These are phyloP conservation scores for Dryomyza anilis DNA, from an alignment of 2,888 invertebrate genomes.

Conservation along the genomic window DNA sequence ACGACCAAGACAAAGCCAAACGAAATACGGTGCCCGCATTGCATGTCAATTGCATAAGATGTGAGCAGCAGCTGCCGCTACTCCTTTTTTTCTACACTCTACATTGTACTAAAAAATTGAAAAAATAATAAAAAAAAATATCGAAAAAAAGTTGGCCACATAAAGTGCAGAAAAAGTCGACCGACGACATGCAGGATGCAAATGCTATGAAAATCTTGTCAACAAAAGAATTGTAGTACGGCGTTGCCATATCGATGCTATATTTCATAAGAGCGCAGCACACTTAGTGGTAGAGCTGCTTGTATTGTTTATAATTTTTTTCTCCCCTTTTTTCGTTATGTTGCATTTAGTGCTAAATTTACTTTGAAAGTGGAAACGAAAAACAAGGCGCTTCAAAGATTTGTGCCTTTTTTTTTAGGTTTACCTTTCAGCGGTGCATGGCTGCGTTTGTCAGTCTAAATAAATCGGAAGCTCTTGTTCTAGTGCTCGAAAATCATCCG, in stretches of 20 bases:
- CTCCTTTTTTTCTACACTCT: too few species aligned
- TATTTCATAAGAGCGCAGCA: slow-evolving; percentile 7
- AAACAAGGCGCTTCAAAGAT: too few species aligned
- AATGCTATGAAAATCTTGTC: neutral
- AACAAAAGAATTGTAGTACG: neutral
- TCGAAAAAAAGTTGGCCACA: neutral
- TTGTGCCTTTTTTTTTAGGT: neutral
- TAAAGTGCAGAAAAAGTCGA: neutral
- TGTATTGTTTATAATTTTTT: neutral
- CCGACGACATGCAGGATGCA: neutral
- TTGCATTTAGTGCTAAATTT: neutral
- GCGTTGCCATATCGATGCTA: slow-evolving; percentile 16
- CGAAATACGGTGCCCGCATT: slow-evolving; percentile 1
- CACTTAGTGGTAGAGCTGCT: neutral
- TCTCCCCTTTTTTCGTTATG: neutral
- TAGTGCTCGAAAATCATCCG: neutral
- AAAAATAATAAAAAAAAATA: neutral
- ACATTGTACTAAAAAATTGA: too few species aligned
- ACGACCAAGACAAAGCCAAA: neutral
- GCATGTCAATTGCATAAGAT: neutral
- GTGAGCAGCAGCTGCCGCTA: too few species aligned
- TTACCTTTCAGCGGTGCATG: too few species aligned
- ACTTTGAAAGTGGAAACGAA: too few species aligned
- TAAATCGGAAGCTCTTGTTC: too few species aligned
- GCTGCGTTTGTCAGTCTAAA: neutral